Conservation (phyloP, 2,797 vertebrate species). For the Clamator glandarius region DNA sequence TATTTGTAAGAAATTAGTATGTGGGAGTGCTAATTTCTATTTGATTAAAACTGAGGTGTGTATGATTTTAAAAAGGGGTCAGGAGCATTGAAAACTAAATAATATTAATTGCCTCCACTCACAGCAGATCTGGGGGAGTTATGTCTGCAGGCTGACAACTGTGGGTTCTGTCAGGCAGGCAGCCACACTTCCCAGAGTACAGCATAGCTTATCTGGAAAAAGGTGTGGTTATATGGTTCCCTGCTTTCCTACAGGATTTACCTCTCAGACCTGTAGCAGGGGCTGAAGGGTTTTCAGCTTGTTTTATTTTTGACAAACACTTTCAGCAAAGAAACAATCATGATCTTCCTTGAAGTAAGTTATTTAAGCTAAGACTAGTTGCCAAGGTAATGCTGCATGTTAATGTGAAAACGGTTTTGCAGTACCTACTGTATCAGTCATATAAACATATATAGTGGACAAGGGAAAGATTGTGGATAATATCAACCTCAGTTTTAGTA, state of each 20-base stretch:
- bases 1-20: background rate
- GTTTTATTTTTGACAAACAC: background rate
- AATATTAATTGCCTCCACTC: background rate
- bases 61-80: background rate
- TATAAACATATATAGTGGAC: background rate
- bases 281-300: background rate
- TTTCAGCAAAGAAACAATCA: background rate
- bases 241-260: background rate
- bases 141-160: background rate
- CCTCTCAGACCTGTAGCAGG: background rate
- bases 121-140: background rate
- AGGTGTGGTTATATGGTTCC: background rate
- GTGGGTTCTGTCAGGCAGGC: background rate
- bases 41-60: constrained; percentile 2
- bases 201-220: background rate
- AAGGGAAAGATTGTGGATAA: too few species aligned
- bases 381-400: background rate
- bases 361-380: background rate
- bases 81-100: background rate
- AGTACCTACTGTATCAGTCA: background rate
- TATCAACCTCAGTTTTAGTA: too few species aligned
- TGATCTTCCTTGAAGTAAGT: background rate
- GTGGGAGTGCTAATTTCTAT: constrained; percentile 1
- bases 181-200: background rate
- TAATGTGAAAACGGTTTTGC: background rate